Evolutionary conservation across 2,888 invertebrate species (phyloP).

Genomic region (Acrocyrtus sp.): DNA sequence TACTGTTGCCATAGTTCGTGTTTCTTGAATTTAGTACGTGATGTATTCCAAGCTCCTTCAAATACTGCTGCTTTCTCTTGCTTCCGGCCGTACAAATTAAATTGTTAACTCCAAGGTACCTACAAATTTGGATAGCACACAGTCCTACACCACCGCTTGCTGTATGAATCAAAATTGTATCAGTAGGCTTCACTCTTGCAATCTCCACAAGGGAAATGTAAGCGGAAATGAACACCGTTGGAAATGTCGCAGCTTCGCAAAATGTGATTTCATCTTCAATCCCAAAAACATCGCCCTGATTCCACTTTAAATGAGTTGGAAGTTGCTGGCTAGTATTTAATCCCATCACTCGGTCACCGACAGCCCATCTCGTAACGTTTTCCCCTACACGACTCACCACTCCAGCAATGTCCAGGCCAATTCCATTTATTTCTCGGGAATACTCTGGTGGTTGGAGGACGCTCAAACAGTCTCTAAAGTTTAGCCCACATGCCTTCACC

Average conservation of each 20-base stretch:
- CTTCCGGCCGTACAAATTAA: slow-evolving; percentile 43
- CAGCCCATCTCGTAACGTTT: not conserved
- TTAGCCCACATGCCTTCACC: slow-evolving; percentile 23
- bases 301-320: slow-evolving; percentile 25
- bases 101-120: slow-evolving; percentile 1
- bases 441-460: slow-evolving; percentile 21
- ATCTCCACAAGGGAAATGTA: slow-evolving; percentile 1
- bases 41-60: slow-evolving; percentile 12
- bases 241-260: slow-evolving; percentile 12
- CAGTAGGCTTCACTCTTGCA: slow-evolving; percentile 24
- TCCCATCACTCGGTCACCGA: slow-evolving; percentile 30
- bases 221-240: slow-evolving; percentile 5
- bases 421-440: slow-evolving; percentile 15
- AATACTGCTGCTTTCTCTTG: slow-evolving; percentile 23
- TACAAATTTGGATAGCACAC: slow-evolving; percentile 29
- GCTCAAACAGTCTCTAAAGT: slow-evolving; percentile 37
- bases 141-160: slow-evolving; percentile 42
- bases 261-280: not conserved
- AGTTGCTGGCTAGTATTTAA: not conserved
- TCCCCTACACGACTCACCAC: slow-evolving; percentile 12
- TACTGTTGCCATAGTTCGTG: not conserved
- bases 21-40: slow-evolving; percentile 31
- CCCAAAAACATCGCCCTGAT: not conserved
- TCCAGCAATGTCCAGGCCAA: slow-evolving; percentile 32
- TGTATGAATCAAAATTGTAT: slow-evolving; percentile 22